phyloP scores from a whole-genome alignment of 2,888 invertebrate genomes.

The Melolontha melolontha region DNA sequence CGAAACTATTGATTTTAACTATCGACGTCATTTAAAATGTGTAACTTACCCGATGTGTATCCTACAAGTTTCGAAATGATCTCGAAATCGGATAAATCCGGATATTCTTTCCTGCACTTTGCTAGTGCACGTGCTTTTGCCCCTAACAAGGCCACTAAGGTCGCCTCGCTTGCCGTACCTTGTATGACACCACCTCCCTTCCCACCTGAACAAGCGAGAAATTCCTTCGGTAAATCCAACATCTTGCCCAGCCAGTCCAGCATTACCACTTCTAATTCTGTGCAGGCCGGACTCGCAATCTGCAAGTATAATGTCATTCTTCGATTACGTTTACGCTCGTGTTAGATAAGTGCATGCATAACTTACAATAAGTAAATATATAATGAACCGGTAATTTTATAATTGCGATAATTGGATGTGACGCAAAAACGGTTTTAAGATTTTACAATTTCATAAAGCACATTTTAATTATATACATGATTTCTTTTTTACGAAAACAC shows the following conservation, averaged over 20 bases:
- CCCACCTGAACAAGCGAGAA: slow-evolving; percentile 85
- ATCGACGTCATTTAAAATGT: too few relatives aligned
- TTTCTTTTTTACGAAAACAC: too few relatives aligned
- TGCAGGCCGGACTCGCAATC: slow-evolving; percentile 88
- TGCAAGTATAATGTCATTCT: slow-evolving; percentile 38
- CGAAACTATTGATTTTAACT: not conserved
- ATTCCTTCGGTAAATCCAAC: slow-evolving; percentile 86
- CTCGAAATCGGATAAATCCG: slow-evolving; percentile 79
- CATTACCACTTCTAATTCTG: slow-evolving; percentile 95
- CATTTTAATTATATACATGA: not conserved
- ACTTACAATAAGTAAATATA: too few relatives aligned
- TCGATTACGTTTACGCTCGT: not conserved
- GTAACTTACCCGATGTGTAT: slow-evolving; percentile 84
- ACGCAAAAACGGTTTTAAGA: not conserved
- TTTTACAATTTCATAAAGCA: too few relatives aligned
- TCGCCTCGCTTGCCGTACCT: slow-evolving; percentile 96
- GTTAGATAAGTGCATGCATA: not conserved
- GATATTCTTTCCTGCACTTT: slow-evolving; percentile 76
- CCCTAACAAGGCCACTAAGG: slow-evolving; percentile 90
- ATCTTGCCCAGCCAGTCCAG: slow-evolving; percentile 96
- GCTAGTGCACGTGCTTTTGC: slow-evolving; percentile 83
- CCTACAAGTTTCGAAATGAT: slow-evolving; percentile 85
- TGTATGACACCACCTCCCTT: slow-evolving; percentile 92
- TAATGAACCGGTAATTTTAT: not conserved
- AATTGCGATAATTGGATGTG: not conserved